These are phyloP conservation scores for Todus mexicanus DNA, from an alignment of 2,797 vertebrate genomes.

Conservation along the genomic window DNA sequence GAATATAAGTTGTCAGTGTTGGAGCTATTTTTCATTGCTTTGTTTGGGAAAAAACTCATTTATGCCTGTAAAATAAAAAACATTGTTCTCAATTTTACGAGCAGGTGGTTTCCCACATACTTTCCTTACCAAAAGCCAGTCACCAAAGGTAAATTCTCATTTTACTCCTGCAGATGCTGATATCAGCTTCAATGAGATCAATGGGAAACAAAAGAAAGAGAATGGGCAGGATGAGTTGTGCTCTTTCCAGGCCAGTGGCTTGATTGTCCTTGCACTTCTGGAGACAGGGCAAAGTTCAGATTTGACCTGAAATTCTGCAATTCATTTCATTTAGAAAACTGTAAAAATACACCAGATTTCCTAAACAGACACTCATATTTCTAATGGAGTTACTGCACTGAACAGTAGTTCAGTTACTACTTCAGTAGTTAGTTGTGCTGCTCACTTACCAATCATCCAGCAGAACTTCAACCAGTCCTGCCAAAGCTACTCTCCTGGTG, in stretches of 20 bases:
- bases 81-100: background rate
- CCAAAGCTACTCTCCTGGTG: background rate
- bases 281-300: constrained; percentile 11
- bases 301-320: constrained; percentile 19
- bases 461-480: background rate
- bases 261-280: background rate
- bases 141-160: background rate
- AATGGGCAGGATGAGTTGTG: background rate
- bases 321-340: constrained; percentile 6
- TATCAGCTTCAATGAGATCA: background rate
- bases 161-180: background rate
- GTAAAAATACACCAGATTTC: background rate
- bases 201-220: background rate
- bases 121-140: background rate
- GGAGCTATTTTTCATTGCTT: background rate
- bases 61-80: background rate
- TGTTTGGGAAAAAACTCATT: background rate
- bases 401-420: too few relatives aligned
- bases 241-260: background rate
- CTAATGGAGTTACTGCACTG: background rate
- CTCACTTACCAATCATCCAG: background rate
- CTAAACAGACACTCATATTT: background rate
- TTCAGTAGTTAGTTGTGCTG: background rate
- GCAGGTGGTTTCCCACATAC: background rate
- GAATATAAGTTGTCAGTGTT: background rate